A percentile compares a stretch with the other conserved stretches of the same genome.
phyloP scores from a whole-genome alignment of 1,140 invertebrate species.

The Archegozetes longisetosus region DNA sequence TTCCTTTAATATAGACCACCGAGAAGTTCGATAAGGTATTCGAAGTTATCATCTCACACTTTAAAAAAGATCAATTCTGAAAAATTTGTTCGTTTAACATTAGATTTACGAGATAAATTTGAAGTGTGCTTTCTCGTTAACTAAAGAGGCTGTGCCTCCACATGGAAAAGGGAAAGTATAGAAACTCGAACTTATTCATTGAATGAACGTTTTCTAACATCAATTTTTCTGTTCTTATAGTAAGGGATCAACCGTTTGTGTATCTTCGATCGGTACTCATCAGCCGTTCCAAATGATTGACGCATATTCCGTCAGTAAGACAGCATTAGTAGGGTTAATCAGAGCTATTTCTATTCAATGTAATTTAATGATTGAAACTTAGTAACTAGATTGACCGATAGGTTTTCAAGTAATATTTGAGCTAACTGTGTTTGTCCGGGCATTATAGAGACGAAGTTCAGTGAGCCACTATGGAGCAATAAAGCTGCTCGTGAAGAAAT shows the following conservation, averaged over 20 bases:
- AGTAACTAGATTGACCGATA: conserved; percentile 21
- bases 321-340: conserved; percentile 67
- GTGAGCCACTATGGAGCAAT: conserved; percentile 32
- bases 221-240: conserved; percentile 32
- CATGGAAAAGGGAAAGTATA: conserved; percentile 49
- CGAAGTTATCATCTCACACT: conserved; percentile 1
- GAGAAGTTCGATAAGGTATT: conserved; percentile 51
- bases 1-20: conserved; percentile 42
- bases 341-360: conserved; percentile 49
- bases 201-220: conserved; percentile 6
- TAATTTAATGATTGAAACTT: too few relatives aligned
- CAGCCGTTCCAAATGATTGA: conserved; percentile 68
- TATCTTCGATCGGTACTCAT: conserved; percentile 81
- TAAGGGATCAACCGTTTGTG: conserved; percentile 57
- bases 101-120: conserved; percentile 95
- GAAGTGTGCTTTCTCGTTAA: conserved; percentile 67
- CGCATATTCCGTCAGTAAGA: conserved; percentile 87
- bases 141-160: conserved; percentile 69
- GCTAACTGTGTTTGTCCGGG: conserved; percentile 89
- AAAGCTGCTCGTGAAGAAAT: conserved; percentile 19
- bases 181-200: background rate
- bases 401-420: conserved; percentile 41
- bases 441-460: conserved; percentile 78
- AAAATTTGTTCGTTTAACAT: conserved; percentile 34
- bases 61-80: background rate